Conservation (phyloP, 1,140 invertebrate species). For the Polypedilum pembai region DNA sequence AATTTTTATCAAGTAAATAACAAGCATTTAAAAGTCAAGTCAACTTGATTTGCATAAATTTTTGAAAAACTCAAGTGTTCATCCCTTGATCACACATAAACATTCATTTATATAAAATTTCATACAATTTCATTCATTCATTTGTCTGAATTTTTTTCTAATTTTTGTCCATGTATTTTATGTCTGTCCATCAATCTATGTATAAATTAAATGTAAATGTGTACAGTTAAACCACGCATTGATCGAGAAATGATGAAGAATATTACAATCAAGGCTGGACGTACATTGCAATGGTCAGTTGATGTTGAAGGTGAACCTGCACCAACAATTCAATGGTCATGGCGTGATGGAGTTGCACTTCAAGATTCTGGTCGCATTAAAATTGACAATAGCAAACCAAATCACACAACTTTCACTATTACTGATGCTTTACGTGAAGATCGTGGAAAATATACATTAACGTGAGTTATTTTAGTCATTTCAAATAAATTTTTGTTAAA, state of each 20-base stretch:
- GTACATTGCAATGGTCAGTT: conserved; percentile 85
- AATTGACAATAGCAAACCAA: conserved; percentile 76
- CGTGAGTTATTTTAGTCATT: conserved; percentile 34
- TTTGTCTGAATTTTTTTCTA: too few species aligned
- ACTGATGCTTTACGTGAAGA: conserved; percentile 75
- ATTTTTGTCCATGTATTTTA: too few species aligned
- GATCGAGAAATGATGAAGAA: conserved; percentile 90
- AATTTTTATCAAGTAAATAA: too few species aligned
- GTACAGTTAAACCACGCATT: conserved; percentile 88
- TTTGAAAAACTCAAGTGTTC: too few species aligned
- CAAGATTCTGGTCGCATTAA: conserved; percentile 76
- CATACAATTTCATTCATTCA: too few species aligned
- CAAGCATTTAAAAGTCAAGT: too few species aligned
- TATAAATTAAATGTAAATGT: too few species aligned
- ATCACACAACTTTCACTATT: conserved; percentile 85
- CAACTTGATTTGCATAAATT: too few species aligned
- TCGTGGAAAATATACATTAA: conserved; percentile 84
- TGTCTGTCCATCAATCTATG: too few species aligned
- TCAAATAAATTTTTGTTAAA: too few species aligned
- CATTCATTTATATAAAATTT: too few species aligned
- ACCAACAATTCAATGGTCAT: conserved; percentile 85
- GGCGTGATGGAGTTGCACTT: conserved; percentile 69
- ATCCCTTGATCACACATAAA: too few species aligned
- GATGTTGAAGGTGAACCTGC: conserved; percentile 92
- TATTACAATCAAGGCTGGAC: conserved; percentile 81